Evolutionary conservation across 1,140 invertebrate species (phyloP).

Genomic region (Chironomus tepperi): DNA sequence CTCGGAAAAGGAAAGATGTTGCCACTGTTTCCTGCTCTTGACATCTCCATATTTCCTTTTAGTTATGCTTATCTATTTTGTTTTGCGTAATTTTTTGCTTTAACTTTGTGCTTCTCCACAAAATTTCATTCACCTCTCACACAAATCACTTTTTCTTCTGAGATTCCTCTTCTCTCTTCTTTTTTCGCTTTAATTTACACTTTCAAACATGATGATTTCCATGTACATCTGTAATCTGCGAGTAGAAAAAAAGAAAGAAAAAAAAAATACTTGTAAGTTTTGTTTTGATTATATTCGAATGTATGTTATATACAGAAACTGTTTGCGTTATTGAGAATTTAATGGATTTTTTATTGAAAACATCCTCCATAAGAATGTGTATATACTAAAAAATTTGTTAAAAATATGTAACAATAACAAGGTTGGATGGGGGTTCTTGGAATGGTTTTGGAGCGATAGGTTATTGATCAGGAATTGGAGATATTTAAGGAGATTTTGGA

Average conservation of each 20-base stretch:
- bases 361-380: background rate
- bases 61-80: background rate
- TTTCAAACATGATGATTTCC: slow-evolving; percentile 1
- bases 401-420: no score
- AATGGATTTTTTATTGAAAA: slow-evolving; percentile 4
- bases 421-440: no score
- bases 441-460: no score
- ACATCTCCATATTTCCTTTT: background rate
- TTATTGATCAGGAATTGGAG: no score
- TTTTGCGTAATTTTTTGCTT: background rate
- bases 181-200: background rate
- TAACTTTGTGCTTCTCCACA: background rate
- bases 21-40: slow-evolving; percentile 4
- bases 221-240: no score
- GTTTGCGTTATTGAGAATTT: background rate
- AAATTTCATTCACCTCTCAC: background rate
- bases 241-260: background rate
- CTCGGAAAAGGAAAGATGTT: slow-evolving; percentile 40
- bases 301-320: background rate
- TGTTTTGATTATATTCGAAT: slow-evolving; percentile 1
- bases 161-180: background rate
- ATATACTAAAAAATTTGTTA: no score
- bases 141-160: background rate
- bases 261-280: background rate
- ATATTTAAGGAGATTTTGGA: no score